phyloP scores from a whole-genome alignment of 2,797 vertebrate species.

The Acrossocheilus wenchowensis region DNA sequence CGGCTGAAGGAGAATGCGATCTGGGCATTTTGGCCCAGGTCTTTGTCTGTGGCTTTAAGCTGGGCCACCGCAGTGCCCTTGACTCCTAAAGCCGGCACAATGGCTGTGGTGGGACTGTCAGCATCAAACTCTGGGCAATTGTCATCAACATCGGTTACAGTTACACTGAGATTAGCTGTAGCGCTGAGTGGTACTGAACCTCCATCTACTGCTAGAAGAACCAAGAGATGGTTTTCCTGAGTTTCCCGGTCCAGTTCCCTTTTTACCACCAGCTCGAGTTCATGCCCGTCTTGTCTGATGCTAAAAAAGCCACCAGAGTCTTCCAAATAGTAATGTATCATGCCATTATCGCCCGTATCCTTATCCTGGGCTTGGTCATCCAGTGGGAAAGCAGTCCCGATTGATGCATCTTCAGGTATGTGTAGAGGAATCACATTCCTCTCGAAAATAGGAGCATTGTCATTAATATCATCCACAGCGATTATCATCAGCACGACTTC shows the following conservation, averaged over 20 bases:
- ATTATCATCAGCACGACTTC: conserved; percentile 77
- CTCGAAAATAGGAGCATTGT: conserved; percentile 79
- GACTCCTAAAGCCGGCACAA: conserved; percentile 67
- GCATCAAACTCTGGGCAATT: conserved; percentile 79
- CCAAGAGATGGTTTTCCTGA: conserved; percentile 71
- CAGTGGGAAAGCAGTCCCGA: conserved; percentile 72
- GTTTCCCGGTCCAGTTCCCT: conserved; percentile 77
- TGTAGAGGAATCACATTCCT: conserved; percentile 71
- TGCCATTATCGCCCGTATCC: conserved; percentile 72
- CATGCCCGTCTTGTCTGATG: conserved; percentile 63
- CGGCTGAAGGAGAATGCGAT: conserved; percentile 79
- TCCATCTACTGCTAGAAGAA: conserved; percentile 74
- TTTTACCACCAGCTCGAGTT: conserved; percentile 70
- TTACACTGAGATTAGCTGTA: conserved; percentile 72
- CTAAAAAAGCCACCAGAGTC: conserved; percentile 69
- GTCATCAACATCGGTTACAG: conserved; percentile 81
- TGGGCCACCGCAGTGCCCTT: conserved; percentile 71
- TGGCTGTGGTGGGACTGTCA: conserved; percentile 63
- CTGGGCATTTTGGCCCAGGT: conserved; percentile 74
- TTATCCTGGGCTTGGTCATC: conserved; percentile 76
- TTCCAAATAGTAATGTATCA: conserved; percentile 73
- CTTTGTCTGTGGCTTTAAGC: conserved; percentile 77
- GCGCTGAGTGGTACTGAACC: conserved; percentile 71
- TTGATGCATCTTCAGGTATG: conserved; percentile 73
- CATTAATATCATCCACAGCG: conserved; percentile 81